These are phyloP conservation scores for Proteles cristata DNA, from an alignment of 2,113 vertebrate species.

Conservation along the genomic window DNA sequence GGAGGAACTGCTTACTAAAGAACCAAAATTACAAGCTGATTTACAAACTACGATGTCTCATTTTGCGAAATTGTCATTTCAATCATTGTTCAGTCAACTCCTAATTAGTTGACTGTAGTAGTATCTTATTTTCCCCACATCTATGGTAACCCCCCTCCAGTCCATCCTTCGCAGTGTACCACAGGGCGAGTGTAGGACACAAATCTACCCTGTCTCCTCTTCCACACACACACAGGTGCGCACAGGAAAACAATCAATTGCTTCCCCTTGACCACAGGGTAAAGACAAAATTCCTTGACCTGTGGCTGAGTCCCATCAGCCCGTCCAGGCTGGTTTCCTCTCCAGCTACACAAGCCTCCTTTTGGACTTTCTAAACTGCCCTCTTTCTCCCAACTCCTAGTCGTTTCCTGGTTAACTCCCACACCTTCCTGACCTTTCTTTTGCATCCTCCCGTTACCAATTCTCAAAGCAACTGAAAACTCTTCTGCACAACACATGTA, in stretches of 20 bases:
- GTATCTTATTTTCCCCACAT: background rate
- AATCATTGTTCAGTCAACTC: background rate
- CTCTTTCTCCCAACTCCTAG: background rate
- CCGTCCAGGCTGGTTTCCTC: background rate
- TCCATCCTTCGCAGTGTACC: background rate
- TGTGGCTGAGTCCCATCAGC: background rate
- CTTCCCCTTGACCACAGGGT: background rate
- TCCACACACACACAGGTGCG: fast-evolving
- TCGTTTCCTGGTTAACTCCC: background rate
- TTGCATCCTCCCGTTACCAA: background rate
- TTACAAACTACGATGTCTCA: background rate
- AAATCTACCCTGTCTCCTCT: background rate
- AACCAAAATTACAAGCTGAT: background rate
- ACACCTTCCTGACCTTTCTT: background rate
- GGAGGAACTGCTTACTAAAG: background rate
- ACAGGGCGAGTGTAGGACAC: background rate
- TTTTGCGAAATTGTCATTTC: background rate
- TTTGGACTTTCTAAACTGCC: background rate
- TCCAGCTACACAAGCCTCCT: background rate
- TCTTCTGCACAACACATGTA: background rate
- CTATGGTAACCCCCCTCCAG: background rate
- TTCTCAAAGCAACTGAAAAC: background rate
- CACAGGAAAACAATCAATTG: background rate
- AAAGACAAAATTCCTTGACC: background rate
- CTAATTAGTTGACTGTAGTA: background rate